phyloP scores from a whole-genome alignment of 2,797 vertebrate species.

The Rhyacichthys aspro region DNA sequence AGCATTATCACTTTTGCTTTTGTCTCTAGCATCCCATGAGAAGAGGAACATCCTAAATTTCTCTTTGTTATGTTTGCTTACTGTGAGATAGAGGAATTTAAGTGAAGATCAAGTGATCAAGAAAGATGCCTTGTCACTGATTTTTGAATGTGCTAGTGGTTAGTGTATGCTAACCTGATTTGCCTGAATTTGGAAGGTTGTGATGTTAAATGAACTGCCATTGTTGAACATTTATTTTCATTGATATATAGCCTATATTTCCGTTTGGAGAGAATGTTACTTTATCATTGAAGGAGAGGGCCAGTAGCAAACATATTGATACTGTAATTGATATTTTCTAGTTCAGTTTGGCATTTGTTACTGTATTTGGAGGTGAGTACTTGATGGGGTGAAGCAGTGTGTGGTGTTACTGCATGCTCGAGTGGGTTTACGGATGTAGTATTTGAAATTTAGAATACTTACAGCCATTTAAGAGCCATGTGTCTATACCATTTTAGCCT shows the following conservation, averaged over 20 bases:
- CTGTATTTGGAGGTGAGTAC: slow-evolving; percentile 35
- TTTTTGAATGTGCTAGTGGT: slow-evolving; percentile 63
- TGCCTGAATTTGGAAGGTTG: slow-evolving; percentile 42
- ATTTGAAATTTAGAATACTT: slow-evolving; percentile 38
- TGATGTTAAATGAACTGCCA: slow-evolving; percentile 39
- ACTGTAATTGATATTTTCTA: slow-evolving; percentile 25
- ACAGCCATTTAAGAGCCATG: slow-evolving; percentile 66
- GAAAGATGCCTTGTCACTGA: slow-evolving; percentile 52
- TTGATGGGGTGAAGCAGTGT: slow-evolving; percentile 40
- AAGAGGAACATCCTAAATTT: slow-evolving; percentile 16
- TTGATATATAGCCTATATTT: slow-evolving; percentile 39
- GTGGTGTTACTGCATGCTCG: slow-evolving; percentile 41
- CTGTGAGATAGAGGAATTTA: slow-evolving; percentile 27
- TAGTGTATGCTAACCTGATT: slow-evolving; percentile 35
- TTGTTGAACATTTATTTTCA: slow-evolving; percentile 18
- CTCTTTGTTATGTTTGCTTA: slow-evolving; percentile 15
- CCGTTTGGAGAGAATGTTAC: slow-evolving; percentile 44
- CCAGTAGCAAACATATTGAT: slow-evolving; percentile 30
- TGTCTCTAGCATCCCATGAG: not conserved
- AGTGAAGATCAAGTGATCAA: slow-evolving; percentile 22
- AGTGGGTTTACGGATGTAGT: slow-evolving; percentile 44
- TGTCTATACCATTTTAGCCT: slow-evolving; percentile 74
- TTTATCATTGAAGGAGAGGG: slow-evolving; percentile 30
- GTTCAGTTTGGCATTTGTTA: slow-evolving; percentile 28
- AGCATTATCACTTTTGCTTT: slow-evolving; percentile 12